A percentile compares a stretch with the other conserved stretches of the same genome.
Conservation (phyloP, 2,888 invertebrate genomes). For the Parthenolecanium corni region DNA sequence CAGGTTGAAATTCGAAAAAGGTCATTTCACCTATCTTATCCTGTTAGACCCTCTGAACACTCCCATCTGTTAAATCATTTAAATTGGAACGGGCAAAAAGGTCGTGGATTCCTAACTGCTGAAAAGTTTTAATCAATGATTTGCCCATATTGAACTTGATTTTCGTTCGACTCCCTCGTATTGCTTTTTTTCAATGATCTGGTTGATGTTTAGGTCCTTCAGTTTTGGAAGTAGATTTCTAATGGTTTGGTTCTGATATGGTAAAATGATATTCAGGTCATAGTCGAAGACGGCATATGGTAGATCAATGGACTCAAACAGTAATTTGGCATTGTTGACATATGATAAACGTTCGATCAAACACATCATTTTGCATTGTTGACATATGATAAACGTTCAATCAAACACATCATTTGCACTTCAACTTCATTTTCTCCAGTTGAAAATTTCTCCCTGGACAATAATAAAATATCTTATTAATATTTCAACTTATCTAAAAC, state of each 20-base stretch:
- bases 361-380: too few species aligned
- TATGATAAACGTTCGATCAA: constrained; percentile 51
- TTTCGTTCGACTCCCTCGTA: not conserved
- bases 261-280: constrained; percentile 42
- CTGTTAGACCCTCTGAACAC: too few species aligned
- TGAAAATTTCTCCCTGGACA: not conserved
- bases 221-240: constrained; percentile 38
- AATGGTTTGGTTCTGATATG: constrained; percentile 37
- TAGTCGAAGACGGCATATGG: constrained; percentile 41
- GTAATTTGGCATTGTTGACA: constrained; percentile 42
- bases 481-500: too few species aligned
- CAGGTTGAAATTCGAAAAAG: too few species aligned
- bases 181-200: not conserved
- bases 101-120: constrained; percentile 48
- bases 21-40: too few species aligned
- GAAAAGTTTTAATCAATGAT: constrained; percentile 37
- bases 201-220: constrained; percentile 38
- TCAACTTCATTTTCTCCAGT: constrained; percentile 34
- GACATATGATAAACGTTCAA: too few species aligned
- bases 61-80: constrained; percentile 31
- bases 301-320: constrained; percentile 39
- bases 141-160: not conserved
- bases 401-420: constrained; percentile 56
- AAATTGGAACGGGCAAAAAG: constrained; percentile 60
- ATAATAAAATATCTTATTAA: too few species aligned